Evolutionary conservation across 2,797 vertebrate genomes (phyloP).

Genomic region (Stomatorhinus walkeri): DNA sequence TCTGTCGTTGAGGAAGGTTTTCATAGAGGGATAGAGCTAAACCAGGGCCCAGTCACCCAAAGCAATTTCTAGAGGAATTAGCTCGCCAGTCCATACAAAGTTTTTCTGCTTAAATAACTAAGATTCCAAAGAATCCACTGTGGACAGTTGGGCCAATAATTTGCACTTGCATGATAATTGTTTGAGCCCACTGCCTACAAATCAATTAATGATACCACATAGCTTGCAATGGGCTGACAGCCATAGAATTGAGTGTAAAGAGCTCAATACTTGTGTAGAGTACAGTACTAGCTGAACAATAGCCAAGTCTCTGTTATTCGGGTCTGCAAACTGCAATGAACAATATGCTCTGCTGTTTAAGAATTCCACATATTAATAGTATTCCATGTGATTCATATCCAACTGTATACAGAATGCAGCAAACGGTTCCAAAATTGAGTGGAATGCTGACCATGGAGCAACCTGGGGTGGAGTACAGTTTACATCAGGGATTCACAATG

Average conservation of each 20-base stretch:
- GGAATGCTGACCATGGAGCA: background rate
- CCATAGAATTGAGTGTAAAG: background rate
- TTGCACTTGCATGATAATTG: background rate
- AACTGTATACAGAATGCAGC: background rate
- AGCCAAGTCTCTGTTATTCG: background rate
- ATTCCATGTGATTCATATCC: constrained; percentile 7
- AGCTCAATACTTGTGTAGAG: background rate
- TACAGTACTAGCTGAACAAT: background rate
- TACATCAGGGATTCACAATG: background rate
- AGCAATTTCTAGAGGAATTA: background rate
- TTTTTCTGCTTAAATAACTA: background rate
- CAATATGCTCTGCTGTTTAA: background rate
- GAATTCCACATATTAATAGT: constrained; percentile 2
- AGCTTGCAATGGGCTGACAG: background rate
- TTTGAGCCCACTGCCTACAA: background rate
- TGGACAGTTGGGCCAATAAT: background rate
- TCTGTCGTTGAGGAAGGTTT: background rate
- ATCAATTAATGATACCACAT: background rate
- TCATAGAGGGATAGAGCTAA: background rate
- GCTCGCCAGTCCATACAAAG: background rate
- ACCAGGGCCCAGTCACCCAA: background rate
- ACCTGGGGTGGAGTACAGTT: background rate
- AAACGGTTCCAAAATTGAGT: background rate
- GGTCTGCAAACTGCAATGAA: background rate
- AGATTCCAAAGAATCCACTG: background rate